Evolutionary conservation across 2,113 vertebrate genomes (phyloP), one percentile per base, ranked within the genome.

Genomic region (Oophaga pumilio): DNA sequence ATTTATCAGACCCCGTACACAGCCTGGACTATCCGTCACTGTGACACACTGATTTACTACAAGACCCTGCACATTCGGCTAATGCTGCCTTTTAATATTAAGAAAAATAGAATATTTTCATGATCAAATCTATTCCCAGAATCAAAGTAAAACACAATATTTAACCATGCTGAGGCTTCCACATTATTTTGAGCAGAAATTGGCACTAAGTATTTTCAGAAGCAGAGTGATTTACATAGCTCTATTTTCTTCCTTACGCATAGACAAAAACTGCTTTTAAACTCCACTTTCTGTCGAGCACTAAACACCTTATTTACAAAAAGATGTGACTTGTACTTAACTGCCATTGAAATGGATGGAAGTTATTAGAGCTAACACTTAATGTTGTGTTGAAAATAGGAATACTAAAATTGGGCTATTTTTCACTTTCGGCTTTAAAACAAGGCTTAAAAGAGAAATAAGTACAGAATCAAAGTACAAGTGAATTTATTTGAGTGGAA

Each of bases 31-130:
- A 87, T 87, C 78, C 60, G 78, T 87, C 86, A 87, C 86, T 71
- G 8, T 82, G 86, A 74, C 86, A 87, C 28, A 20, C 60, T 87
- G 86, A 87, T 82, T 87, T 87, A 87, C 86, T 73, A 82, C 68
- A 87, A 62, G 68, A 87, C 78, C 15, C 50, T 59, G 64, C 77
- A 87, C 62, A 60, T 15, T 71, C 26, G 74, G 56, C 28, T 82
- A 24, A 20, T 81, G 78, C 53, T 73, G 57, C 33, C 84, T 86
- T 77, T 64, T 64, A 64, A 77, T 85, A 77, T 62, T 64, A 86
- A 86, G 57, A 77, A 78, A 53, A 86, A 86, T 49, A 78, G 50
- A 78, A 78, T 66, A 77, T 78, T 76, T 86, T 64, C 74, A 86
- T 14, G n/a, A 64, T 78, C 22, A 62, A 49, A 86, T 86, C 59